Evolutionary conservation across 92 coral and sea anemone genomes (phyloP).

Genomic region (Actinernus sp.): DNA sequence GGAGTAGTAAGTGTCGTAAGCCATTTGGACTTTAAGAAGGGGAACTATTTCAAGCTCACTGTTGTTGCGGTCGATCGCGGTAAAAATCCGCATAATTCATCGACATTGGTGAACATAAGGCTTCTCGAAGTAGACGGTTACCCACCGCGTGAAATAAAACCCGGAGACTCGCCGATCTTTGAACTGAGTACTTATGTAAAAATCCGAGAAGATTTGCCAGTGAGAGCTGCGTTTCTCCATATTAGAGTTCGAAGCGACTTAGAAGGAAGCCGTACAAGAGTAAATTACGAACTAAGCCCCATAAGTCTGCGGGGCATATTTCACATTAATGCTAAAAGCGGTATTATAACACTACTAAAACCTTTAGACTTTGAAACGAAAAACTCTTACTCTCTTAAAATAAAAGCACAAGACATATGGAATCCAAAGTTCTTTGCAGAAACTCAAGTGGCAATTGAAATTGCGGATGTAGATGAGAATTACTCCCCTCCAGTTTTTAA

Average conservation of each 20-base stretch:
- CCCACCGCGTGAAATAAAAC: slow-evolving; percentile 45
- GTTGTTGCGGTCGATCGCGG: slow-evolving; percentile 93
- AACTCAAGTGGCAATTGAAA: slow-evolving; percentile 60
- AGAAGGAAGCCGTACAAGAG: slow-evolving; percentile 26
- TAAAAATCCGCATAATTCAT: slow-evolving; percentile 50
- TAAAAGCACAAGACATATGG: slow-evolving; percentile 38
- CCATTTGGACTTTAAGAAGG: slow-evolving; percentile 66
- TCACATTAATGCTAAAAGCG: slow-evolving; percentile 82
- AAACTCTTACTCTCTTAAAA: slow-evolving; percentile 38
- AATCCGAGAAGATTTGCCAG: slow-evolving; percentile 93
- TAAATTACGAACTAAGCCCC: slow-evolving; percentile 48
- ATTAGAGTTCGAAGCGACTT: slow-evolving; percentile 52
- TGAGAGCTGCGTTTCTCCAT: slow-evolving; percentile 75
- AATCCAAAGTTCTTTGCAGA: slow-evolving; percentile 35
- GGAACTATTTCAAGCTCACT: slow-evolving; percentile 70
- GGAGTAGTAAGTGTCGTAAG: slow-evolving; percentile 88
- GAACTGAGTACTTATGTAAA: slow-evolving; percentile 69
- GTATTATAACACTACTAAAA: slow-evolving; percentile 73
- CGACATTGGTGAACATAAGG: slow-evolving; percentile 71
- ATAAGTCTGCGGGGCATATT: slow-evolving; percentile 56
- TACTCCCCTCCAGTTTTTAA: slow-evolving; percentile 76
- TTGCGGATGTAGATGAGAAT: slow-evolving; percentile 84
- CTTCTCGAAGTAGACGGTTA: slow-evolving; percentile 52
- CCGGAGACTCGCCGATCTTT: slow-evolving; percentile 43
- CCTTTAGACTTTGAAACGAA: slow-evolving; percentile 66